phyloP scores from a whole-genome alignment of 2,113 vertebrate species.

The Petrocephalus microphthalmus region DNA sequence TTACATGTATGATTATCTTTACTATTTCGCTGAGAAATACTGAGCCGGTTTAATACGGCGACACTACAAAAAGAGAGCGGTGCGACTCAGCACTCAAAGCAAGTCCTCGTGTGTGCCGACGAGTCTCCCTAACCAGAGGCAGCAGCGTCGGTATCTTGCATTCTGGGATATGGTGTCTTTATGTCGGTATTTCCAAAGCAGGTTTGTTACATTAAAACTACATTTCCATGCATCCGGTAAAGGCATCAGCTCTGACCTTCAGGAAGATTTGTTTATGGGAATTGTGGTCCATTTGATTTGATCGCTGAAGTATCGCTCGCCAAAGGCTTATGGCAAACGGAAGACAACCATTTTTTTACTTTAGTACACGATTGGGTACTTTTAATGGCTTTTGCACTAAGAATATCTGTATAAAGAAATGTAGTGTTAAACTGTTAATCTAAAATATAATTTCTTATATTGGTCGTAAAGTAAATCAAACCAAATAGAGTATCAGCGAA shows the following conservation, averaged over 20 bases:
- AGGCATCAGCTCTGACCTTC: not conserved
- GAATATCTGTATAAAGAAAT: not conserved
- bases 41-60: conserved; percentile 23
- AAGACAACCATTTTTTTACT: not conserved
- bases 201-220: not conserved
- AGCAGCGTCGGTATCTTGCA: conserved; percentile 6
- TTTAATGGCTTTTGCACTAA: not conserved
- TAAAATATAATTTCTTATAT: not conserved
- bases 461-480: not conserved
- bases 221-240: conserved; percentile 1
- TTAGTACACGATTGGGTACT: not conserved
- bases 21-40: not conserved
- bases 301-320: not conserved
- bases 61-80: conserved; percentile 23
- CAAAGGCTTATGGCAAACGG: not conserved
- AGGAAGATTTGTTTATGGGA: not conserved
- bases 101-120: conserved; percentile 30
- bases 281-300: not conserved
- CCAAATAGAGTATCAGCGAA: not conserved
- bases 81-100: conserved; percentile 27
- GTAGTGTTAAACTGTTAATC: not conserved
- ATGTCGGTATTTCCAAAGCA: no score
- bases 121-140: conserved; percentile 20
- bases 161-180: conserved; percentile 19
- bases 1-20: conserved; percentile 11